Evolutionary conservation across 1,140 invertebrate species (phyloP), one percentile per base, ranked within the genome.

Genomic region (Saccostrea cuccullata): DNA sequence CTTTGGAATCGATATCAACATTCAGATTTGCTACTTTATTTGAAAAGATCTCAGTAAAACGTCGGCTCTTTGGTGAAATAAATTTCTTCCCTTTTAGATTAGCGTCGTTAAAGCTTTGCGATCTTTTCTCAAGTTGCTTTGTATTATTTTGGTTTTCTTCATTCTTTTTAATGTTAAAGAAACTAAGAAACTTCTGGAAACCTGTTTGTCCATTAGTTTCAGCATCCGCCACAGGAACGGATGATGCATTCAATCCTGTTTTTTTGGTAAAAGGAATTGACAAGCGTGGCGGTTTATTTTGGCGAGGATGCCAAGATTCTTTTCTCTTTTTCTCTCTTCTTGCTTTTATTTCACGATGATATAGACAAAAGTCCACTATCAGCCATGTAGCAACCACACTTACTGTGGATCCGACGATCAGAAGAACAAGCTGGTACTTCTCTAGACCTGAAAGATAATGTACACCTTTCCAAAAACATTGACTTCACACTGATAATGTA

Each of bases 11-110:
- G 20, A 17, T 20, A 9, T 17, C 60, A 67, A n/a, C 5, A 17
- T 77, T 77, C 26, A 36, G 26, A 77, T 77, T 77, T 8, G 70
- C 30, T 13, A 77, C 70, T 77, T 30, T 77, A 30, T 77, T 77
- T 11, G 70, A 77, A 77, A 77, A 77, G 11, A 77, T 77, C 30
- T 77, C 70, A 12, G 70, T 77, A 26, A 77, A 36, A 26, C 70
- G 70, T 13, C 70, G 23, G 0, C 13, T 6, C 26, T 26, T 73
- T 26, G 67, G 23, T 23, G 23, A 23, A 23, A 73, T 8, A 73
- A 36, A 30, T 17, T 15, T 11, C 15, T 36, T 77, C 23, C 30
- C 26, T 15, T 77, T 77, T 23, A 26, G 23, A 6, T 30, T 36
- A 13, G 23, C 70, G 4, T 77, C 70, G 26, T 77, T 26, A 77